Evolutionary conservation across 2,888 invertebrate species (phyloP).

Genomic region (Sepiola atlantica): DNA sequence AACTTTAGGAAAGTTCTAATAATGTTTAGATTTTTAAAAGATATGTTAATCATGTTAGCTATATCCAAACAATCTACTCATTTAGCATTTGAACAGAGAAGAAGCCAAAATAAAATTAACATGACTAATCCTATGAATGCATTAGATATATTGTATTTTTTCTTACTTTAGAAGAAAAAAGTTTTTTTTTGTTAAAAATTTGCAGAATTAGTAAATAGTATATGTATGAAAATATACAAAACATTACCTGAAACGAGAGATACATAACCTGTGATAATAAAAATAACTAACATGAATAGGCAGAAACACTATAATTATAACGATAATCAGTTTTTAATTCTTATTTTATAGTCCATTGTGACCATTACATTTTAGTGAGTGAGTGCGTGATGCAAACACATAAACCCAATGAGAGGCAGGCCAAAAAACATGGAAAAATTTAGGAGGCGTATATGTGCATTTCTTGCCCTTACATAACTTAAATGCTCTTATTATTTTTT

Average conservation of each 20-base stretch:
- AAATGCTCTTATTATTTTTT: too few relatives aligned
- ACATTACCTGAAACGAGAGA: not conserved
- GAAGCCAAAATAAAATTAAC: not conserved
- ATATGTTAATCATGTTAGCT: not conserved
- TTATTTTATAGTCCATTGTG: too few relatives aligned
- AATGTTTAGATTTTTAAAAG: not conserved
- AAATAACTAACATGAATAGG: not conserved
- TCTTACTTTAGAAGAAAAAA: not conserved
- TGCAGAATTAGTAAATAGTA: not conserved
- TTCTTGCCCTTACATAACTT: too few relatives aligned
- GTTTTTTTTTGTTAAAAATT: not conserved
- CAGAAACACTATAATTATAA: not conserved
- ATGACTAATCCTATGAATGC: not conserved
- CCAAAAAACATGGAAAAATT: too few relatives aligned
- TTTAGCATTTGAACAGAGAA: not conserved
- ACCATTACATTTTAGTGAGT: not conserved
- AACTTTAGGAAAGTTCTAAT: not conserved
- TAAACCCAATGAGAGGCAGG: too few relatives aligned
- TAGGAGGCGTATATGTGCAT: too few relatives aligned
- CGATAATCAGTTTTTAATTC: not conserved
- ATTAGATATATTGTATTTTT: not conserved
- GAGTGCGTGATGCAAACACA: not conserved
- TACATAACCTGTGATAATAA: not conserved
- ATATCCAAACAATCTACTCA: not conserved
- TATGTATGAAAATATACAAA: not conserved